A percentile compares a stretch with the other conserved stretches of the same genome.
Conservation (phyloP, 2,888 invertebrate genomes). For the Eupithecia subumbrata region DNA sequence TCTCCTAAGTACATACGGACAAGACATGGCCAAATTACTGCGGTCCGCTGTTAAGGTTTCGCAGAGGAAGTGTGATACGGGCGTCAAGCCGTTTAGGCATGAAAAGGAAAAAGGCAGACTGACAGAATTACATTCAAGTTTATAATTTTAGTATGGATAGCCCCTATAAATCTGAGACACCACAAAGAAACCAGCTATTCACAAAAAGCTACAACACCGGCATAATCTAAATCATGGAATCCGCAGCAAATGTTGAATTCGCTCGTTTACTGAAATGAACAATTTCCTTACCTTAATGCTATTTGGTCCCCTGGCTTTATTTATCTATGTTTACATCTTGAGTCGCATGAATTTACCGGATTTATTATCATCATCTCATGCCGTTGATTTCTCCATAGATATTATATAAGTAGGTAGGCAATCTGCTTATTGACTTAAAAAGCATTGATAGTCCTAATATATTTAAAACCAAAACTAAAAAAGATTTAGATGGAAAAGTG, state of each 20-base stretch:
- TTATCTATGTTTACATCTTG: constrained; percentile 40
- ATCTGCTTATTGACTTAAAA: too few relatives aligned
- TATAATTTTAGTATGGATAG: too few relatives aligned
- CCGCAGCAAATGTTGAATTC: constrained; percentile 26
- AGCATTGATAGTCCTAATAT: too few relatives aligned
- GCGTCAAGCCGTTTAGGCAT: too few relatives aligned
- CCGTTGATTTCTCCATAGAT: background rate
- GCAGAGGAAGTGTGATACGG: too few relatives aligned
- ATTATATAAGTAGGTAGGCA: background rate
- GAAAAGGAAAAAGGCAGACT: too few relatives aligned
- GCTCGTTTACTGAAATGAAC: constrained; percentile 37
- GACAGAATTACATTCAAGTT: too few relatives aligned
- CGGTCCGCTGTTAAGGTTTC: too few relatives aligned
- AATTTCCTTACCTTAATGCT: constrained; percentile 45
- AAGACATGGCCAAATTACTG: too few relatives aligned
- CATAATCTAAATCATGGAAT: constrained; percentile 38
- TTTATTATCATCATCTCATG: background rate
- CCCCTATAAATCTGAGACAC: background rate
- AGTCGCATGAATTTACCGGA: background rate
- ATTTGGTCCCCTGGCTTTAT: constrained; percentile 35
- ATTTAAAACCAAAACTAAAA: too few relatives aligned
- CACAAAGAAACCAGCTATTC: background rate
- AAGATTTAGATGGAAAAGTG: too few relatives aligned
- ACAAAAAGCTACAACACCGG: constrained; percentile 4
- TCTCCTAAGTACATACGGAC: too few relatives aligned